phyloP scores from a whole-genome alignment of 2,888 invertebrate species.

The Lumbricus terrestris region DNA sequence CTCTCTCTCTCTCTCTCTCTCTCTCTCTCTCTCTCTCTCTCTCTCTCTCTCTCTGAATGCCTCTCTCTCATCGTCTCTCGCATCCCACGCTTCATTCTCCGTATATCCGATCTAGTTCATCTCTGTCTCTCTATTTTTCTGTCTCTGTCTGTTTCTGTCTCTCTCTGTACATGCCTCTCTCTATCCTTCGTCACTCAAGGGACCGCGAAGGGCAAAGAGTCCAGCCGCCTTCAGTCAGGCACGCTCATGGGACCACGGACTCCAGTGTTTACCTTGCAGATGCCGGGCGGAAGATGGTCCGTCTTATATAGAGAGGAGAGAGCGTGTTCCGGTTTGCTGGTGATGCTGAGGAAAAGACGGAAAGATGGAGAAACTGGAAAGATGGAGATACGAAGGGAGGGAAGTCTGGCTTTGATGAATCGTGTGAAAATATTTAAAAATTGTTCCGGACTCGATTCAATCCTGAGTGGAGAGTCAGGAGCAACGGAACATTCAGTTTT shows the following conservation, averaged over 20 bases:
- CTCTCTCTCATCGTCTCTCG: too few relatives aligned
- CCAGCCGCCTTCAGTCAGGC: neutral
- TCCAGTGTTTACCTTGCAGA: neutral
- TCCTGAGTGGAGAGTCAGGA: neutral
- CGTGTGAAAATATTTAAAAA: constrained; percentile 3
- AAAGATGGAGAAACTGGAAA: neutral
- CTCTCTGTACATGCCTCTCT: too few relatives aligned
- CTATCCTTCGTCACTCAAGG: neutral
- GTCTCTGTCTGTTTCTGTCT: too few relatives aligned
- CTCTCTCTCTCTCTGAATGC: too few relatives aligned
- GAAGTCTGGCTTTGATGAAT: neutral
- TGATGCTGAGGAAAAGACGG: neutral
- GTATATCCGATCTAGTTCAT: neutral
- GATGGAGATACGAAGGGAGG: neutral
- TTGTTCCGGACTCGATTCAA: neutral
- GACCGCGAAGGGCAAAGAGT: neutral
- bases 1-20: too few relatives aligned
- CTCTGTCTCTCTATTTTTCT: too few relatives aligned
- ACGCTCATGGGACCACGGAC: neutral
- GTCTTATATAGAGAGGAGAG: neutral
- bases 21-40: too few relatives aligned
- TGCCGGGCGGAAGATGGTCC: neutral
- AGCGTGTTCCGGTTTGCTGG: constrained; percentile 7
- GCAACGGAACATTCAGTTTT: neutral
- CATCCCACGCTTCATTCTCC: neutral